These are phyloP conservation scores for Hippocampus zosterae DNA, from an alignment of 2,113 vertebrate species.

Conservation along the genomic window DNA sequence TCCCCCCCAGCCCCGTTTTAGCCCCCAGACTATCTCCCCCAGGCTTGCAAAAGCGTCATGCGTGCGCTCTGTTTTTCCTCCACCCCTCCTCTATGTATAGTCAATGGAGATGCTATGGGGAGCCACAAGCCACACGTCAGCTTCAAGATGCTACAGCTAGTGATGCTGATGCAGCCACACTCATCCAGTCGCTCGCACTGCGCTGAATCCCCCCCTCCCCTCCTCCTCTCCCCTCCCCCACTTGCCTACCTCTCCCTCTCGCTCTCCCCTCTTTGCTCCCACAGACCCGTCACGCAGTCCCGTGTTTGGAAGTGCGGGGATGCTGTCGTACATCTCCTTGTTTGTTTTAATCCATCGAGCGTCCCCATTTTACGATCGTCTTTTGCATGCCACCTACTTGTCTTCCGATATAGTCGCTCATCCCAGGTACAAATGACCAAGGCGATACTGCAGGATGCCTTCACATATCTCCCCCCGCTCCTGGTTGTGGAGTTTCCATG, in stretches of 20 bases:
- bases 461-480: constrained; percentile 22
- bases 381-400: constrained; percentile 6
- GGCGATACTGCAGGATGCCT: constrained; percentile 30
- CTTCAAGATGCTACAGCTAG: constrained; percentile 63
- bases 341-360: constrained; percentile 33
- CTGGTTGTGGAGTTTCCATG: constrained; percentile 30
- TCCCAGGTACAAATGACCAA: constrained; percentile 19
- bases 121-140: constrained; percentile 54
- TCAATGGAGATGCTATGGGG: constrained; percentile 44
- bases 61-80: constrained; percentile 25
- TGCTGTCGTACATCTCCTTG: constrained; percentile 64
- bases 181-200: constrained; percentile 62
- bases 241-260: constrained; percentile 44
- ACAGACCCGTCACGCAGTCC: constrained; percentile 70
- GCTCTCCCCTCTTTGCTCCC: constrained; percentile 47
- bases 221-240: constrained; percentile 14
- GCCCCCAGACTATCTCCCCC: constrained; percentile 17
- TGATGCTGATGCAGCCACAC: constrained; percentile 64
- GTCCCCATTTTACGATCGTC: constrained; percentile 22
- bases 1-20: background rate
- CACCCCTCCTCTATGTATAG: constrained; percentile 13
- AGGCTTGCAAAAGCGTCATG: constrained; percentile 57
- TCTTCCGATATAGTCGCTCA: constrained; percentile 18
- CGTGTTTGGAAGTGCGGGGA: constrained; percentile 52
- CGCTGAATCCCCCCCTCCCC: constrained; percentile 57